Base-by-base conservation (phyloP, 2,113 vertebrate species). In the Hyla sarda region DNA sequence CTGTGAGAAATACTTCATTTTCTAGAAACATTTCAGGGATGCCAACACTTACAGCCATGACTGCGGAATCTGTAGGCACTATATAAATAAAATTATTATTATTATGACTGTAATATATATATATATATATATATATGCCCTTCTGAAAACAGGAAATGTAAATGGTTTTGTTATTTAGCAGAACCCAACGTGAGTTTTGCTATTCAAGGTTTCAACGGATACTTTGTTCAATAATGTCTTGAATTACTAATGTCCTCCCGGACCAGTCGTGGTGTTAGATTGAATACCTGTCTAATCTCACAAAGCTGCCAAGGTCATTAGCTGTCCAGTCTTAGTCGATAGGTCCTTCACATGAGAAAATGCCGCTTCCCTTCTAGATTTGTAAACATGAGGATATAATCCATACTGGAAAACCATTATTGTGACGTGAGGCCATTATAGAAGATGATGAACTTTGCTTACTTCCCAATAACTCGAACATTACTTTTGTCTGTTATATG, bases 381-480 rank as follows among this genome's bases (percentile, higher is more conserved):
- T 74, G 41, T 47, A 74, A 47, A 74, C 41, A n/a, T 47, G 37
- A 74, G 72, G 37, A 47, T 48, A 48, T 74, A 74, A 74, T 74
- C 41, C 72, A 14, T 48, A 47, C 23, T 47, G 41, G 14, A 74
- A 74, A 74, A 47, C 17, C 17, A 72, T 72, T 37, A 23, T 41
- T 41, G 17, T 72, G 69, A 72, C 34, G 16, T 34, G 67, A 72
- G 34, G 72, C 41, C 41, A 45, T 74, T 47, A 74, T 16, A 47
- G 23, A 48, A 74, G 72, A 74, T 48, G 37, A 32, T 37, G 9
- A 71, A 71, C 34, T 69, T 7, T 19, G 65, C 65, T 32, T 34
- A 8, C 65, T 34, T 17, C 32, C 65, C 65, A 69, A 34, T 34
- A 69, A 67, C 62, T 32, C 8, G 5, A 67, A 32, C n/a, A n/a